Percentiles rank a stretch among this genome's conserved stretches.
Evolutionary conservation across 2,888 invertebrate genomes (phyloP).

Genomic region (Lasioglossum oenotherae): DNA sequence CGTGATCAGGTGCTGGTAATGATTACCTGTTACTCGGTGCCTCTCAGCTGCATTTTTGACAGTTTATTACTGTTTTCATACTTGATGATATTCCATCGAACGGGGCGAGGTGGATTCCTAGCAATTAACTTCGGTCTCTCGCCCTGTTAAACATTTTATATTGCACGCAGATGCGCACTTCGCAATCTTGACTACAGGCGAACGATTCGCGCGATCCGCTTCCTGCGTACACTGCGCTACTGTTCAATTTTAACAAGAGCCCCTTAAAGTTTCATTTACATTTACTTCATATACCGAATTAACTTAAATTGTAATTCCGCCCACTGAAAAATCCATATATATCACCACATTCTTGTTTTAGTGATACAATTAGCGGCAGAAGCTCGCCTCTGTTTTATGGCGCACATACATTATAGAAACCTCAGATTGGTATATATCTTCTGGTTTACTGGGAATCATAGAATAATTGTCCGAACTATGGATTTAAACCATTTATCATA

Average conservation of each 20-base stretch:
- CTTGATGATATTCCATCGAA: background rate
- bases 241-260: background rate
- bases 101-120: background rate
- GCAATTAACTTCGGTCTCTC: constrained; percentile 2
- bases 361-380: background rate
- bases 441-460: background rate
- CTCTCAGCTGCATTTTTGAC: constrained; percentile 13
- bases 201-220: background rate
- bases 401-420: background rate
- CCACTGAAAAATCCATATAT: background rate
- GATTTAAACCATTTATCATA: background rate
- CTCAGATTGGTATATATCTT: background rate
- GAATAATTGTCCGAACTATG: background rate
- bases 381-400: background rate
- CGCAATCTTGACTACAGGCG: background rate
- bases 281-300: background rate
- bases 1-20: constrained; percentile 28
- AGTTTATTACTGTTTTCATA: constrained; percentile 13
- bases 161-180: background rate
- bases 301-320: constrained; percentile 1
- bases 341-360: background rate
- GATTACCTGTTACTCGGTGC: background rate
- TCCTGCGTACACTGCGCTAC: background rate
- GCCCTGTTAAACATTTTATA: constrained; percentile 1
- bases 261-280: background rate